Conservation (phyloP, 2,888 invertebrate species). For the Athalia circularis region DNA sequence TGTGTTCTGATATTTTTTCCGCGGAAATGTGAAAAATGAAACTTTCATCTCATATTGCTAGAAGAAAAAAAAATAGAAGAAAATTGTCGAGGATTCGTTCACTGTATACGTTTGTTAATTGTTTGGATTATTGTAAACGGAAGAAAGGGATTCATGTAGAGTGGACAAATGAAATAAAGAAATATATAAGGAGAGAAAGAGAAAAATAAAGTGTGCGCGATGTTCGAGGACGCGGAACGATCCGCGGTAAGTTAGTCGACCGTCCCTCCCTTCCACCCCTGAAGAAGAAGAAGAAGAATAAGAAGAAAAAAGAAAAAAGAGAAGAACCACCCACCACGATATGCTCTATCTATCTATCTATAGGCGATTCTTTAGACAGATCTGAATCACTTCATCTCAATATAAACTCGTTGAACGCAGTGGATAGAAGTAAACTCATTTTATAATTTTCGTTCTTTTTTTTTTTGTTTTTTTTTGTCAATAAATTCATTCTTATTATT, state of each 20-base stretch:
- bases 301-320: no score
- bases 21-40: no score
- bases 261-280: conserved; percentile 7
- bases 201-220: conserved; percentile 56
- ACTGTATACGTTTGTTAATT: no score
- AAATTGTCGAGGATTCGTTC: no score
- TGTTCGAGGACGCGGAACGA: conserved; percentile 73
- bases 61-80: no score
- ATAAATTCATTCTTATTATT: background rate
- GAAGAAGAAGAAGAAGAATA: no score
- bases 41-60: no score
- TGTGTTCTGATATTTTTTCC: no score
- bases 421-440: background rate
- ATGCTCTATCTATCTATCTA: conserved; percentile 38
- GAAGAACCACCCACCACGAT: conserved; percentile 58
- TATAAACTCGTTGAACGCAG: background rate
- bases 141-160: no score
- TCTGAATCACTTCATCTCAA: conserved; percentile 54
- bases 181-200: conserved; percentile 16
- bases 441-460: conserved; percentile 17
- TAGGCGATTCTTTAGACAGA: conserved; percentile 52
- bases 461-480: background rate
- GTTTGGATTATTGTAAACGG: no score
- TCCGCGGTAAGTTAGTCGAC: conserved; percentile 50
- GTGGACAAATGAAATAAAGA: background rate